These are phyloP conservation scores for Cheirogaleus major DNA, from an alignment of 2,797 vertebrate genomes.

Conservation along the genomic window DNA sequence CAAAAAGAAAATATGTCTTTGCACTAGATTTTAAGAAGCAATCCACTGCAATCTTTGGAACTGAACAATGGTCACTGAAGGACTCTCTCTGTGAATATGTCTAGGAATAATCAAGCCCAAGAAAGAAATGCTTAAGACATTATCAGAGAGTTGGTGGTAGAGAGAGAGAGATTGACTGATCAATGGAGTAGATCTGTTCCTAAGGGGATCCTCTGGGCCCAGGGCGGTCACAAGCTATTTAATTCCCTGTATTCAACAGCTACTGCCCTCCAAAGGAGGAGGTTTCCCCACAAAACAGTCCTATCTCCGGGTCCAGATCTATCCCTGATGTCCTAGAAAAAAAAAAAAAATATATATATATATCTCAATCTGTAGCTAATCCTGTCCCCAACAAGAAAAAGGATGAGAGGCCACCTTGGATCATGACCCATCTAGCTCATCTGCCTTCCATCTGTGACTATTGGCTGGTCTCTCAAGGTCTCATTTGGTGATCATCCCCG, in stretches of 20 bases:
- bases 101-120: neutral
- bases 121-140: neutral
- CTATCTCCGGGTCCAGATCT: neutral
- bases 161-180: neutral
- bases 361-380: neutral
- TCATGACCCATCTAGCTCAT: neutral
- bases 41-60: neutral
- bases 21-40: neutral
- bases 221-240: neutral
- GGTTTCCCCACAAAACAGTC: no score
- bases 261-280: neutral
- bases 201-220: neutral
- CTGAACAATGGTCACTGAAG: neutral
- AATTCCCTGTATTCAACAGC: neutral
- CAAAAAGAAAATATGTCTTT: neutral
- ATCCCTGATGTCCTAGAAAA: neutral
- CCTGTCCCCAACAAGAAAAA: neutral
- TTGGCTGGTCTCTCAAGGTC: neutral
- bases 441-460: neutral
- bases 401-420: neutral
- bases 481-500: neutral
- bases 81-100: neutral
- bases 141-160: neutral
- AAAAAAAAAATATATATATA: neutral
- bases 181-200: neutral